A percentile compares a stretch with the other conserved stretches of the same genome.
Conservation (phyloP, 2,888 invertebrate genomes). For the Rhaphigaster nebulosa region DNA sequence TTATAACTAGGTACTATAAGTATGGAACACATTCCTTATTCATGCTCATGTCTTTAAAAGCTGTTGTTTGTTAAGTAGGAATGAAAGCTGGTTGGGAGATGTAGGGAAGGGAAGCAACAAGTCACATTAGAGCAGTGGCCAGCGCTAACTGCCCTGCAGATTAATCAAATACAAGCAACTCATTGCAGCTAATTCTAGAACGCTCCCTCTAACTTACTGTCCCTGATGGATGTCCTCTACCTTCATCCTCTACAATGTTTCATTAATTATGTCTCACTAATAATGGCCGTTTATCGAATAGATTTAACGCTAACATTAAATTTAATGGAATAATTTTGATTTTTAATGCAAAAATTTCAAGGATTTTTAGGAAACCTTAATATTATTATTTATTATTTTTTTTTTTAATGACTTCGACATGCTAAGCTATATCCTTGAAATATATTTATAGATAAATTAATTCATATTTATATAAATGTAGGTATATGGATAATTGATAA, state of each 20-base stretch:
- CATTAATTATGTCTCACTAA: background rate
- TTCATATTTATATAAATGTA: too few species aligned
- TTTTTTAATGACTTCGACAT: too few species aligned
- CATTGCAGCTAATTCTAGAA: conserved; percentile 39
- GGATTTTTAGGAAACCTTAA: too few species aligned
- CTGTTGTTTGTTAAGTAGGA: background rate
- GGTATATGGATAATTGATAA: too few species aligned
- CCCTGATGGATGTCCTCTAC: conserved; percentile 37
- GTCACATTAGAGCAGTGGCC: conserved; percentile 20
- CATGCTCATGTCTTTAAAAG: background rate
- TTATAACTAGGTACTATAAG: background rate
- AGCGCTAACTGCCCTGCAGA: conserved; percentile 32
- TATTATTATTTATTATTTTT: too few species aligned
- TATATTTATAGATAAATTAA: too few species aligned
- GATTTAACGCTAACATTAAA: background rate
- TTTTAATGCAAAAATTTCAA: too few species aligned
- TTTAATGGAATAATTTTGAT: too few species aligned
- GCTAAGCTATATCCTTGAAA: too few species aligned
- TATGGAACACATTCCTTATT: background rate
- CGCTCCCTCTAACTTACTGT: background rate
- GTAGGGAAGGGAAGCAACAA: background rate
- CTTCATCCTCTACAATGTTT: background rate
- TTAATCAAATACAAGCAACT: conserved; percentile 40
- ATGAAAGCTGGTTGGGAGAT: background rate
- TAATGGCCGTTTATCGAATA: background rate